Evolutionary conservation across 2,888 invertebrate genomes (phyloP), one percentile per base, ranked within the genome.

Genomic region (Fissipunctia ypsillon): DNA sequence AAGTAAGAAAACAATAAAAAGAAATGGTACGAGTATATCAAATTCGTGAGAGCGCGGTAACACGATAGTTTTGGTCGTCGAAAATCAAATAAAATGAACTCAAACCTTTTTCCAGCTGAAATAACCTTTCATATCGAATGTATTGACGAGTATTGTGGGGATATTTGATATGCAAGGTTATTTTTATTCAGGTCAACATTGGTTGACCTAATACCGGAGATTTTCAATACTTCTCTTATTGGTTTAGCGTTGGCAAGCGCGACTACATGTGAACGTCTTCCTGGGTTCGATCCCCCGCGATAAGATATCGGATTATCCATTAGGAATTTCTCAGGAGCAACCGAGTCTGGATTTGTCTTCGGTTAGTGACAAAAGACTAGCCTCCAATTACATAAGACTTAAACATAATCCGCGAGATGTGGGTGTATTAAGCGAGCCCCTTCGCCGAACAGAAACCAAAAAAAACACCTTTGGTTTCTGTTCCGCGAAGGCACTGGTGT

Each of bases 81-180:
- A 66, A 67, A 68, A 52, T 28, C 61, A 45, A 76, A 68, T 68
- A 54, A 76, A 75, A 76, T 35, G 12, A 52, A 45, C 54, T 48
- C n/a, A 48, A 60, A 78, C 65, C 71, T 61, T 78, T 82, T 81
- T 71, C 52, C 66, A 66, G 31, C 54, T 67, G 59, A 59, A 77
- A 82, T 67, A 54, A 77, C 54, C 54, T 82, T 64, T 57, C 48
- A 35, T 63, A 59, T 77, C 57, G 57, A 57, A 68, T 78, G 50
- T 81, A 68, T 56, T 48, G 48, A 68, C 35, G 56, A 75, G 59
- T 60, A 41, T 80, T 80, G 22, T 63, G 31, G 35, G n/a, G 57
- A 31, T 60, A 78, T 69, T 69, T 81, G 54, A 69, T 81, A 76
- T 52, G 63, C 61, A 73, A 80, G 56, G 61, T 43, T 9, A n/a